These are phyloP conservation scores for Petrosia ficiformis DNA, from an alignment of 37 sponge, comb jelly and placozoan species.

Conservation along the genomic window DNA sequence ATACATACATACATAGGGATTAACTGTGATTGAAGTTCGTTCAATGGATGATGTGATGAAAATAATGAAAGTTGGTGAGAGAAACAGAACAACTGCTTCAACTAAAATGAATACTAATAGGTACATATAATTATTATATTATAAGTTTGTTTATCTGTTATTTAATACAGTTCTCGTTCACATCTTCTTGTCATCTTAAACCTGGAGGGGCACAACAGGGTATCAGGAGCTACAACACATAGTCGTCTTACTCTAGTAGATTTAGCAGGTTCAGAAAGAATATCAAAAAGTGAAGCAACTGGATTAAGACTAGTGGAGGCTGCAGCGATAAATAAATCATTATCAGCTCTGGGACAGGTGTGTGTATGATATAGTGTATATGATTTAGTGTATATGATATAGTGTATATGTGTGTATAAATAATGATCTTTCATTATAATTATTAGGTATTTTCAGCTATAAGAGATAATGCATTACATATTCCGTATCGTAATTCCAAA, in stretches of 20 bases:
- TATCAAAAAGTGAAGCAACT: conserved; percentile 74
- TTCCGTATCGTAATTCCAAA: conserved; percentile 86
- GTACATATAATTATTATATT: conserved; percentile 19
- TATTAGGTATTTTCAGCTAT: conserved; percentile 73
- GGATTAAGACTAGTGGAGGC: conserved; percentile 80
- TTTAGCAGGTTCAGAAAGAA: conserved; percentile 84
- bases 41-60: conserved; percentile 50
- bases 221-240: conserved; percentile 50
- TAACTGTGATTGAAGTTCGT: conserved; percentile 57
- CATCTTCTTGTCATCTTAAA: conserved; percentile 63
- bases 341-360: conserved; percentile 84
- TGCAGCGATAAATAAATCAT: conserved; percentile 83
- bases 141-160: not conserved
- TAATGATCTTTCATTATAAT: not conserved
- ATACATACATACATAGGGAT: not conserved
- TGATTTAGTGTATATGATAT: conserved; percentile 1
- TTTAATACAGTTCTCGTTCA: conserved; percentile 62
- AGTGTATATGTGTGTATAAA: not conserved
- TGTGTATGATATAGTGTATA: not conserved
- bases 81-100: conserved; percentile 67
- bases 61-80: conserved; percentile 62
- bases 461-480: conserved; percentile 61
- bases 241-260: conserved; percentile 77
- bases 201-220: conserved; percentile 56
- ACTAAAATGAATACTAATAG: conserved; percentile 88